A percentile compares a stretch with the other conserved stretches of the same genome.
Evolutionary conservation across 2,888 invertebrate genomes (phyloP).

Genomic region (Disparrhopalites patrizii): DNA sequence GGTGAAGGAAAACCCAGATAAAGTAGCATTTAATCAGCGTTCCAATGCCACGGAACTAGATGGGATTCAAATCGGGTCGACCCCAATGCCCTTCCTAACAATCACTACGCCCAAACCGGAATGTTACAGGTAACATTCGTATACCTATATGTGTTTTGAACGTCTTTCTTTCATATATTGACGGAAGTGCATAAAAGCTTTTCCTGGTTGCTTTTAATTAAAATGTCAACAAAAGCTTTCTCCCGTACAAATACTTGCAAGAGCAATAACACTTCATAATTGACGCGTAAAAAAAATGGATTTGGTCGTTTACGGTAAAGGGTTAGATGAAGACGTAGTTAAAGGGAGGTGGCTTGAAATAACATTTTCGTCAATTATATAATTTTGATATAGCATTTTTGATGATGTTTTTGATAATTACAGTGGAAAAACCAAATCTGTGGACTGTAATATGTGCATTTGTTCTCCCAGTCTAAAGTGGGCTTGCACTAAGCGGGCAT

Average conservation of each 20-base stretch:
- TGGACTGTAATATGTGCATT: slow-evolving; percentile 47
- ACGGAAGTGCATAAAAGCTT: neutral
- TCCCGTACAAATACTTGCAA: neutral
- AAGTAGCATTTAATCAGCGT: slow-evolving; percentile 22
- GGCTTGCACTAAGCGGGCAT: slow-evolving; percentile 45
- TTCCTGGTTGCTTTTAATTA: neutral
- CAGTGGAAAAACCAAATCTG: slow-evolving; percentile 42
- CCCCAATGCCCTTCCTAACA: neutral
- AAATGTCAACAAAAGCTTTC: no score
- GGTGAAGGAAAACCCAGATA: neutral
- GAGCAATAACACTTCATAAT: neutral
- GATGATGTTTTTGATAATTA: no score
- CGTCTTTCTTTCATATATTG: neutral
- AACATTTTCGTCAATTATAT: no score
- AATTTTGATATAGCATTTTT: slow-evolving; percentile 13
- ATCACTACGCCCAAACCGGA: slow-evolving; percentile 29
- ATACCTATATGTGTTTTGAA: neutral
- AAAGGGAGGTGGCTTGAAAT: no score
- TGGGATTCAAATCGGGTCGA: slow-evolving; percentile 15
- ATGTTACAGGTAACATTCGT: slow-evolving; percentile 19
- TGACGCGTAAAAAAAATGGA: no score
- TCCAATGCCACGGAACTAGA: slow-evolving; percentile 14
- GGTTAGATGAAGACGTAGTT: no score
- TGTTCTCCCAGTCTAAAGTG: slow-evolving; percentile 43
- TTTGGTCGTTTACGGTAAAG: no score